Conservation (phyloP, 2,797 vertebrate species). For the Takifugu ocellatus region DNA sequence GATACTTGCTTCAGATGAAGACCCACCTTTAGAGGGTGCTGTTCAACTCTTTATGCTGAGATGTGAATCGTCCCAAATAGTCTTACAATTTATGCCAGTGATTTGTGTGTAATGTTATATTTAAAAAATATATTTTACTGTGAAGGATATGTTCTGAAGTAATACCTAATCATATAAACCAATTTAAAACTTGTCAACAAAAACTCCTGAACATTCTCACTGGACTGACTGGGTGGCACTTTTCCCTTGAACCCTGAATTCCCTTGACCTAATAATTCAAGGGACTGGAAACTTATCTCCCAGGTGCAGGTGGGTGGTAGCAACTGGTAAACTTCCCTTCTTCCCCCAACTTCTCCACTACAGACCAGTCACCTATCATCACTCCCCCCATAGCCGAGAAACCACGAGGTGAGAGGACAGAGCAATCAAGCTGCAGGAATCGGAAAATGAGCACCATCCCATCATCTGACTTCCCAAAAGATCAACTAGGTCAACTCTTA, state of each 20-base stretch:
- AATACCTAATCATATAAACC: too few relatives aligned
- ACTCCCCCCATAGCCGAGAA: constrained; percentile 45
- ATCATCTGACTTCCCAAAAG: constrained; percentile 28
- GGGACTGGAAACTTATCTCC: constrained; percentile 33
- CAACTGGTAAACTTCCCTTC: constrained; percentile 51
- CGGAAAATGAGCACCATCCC: constrained; percentile 43
- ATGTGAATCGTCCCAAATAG: not conserved
- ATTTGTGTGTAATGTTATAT: not conserved
- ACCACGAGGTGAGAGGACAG: constrained; percentile 27
- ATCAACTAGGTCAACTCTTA: constrained; percentile 8
- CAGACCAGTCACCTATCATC: constrained; percentile 79
- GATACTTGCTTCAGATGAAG: not conserved
- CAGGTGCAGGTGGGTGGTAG: constrained; percentile 75
- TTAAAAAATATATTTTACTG: too few relatives aligned
- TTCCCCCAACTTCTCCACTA: constrained; percentile 55
- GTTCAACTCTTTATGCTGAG: constrained; percentile 38
- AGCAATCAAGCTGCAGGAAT: constrained; percentile 41
- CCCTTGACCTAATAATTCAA: constrained; percentile 59
- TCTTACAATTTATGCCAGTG: not conserved
- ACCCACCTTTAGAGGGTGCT: constrained; percentile 58
- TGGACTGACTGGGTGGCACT: not conserved
- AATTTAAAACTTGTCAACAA: too few relatives aligned
- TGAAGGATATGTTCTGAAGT: too few relatives aligned
- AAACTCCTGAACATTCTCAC: not conserved
- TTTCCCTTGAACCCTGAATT: constrained; percentile 10